Evolutionary conservation across 2,113 vertebrate genomes (phyloP).

Genomic region (Aegotheles bennettii): DNA sequence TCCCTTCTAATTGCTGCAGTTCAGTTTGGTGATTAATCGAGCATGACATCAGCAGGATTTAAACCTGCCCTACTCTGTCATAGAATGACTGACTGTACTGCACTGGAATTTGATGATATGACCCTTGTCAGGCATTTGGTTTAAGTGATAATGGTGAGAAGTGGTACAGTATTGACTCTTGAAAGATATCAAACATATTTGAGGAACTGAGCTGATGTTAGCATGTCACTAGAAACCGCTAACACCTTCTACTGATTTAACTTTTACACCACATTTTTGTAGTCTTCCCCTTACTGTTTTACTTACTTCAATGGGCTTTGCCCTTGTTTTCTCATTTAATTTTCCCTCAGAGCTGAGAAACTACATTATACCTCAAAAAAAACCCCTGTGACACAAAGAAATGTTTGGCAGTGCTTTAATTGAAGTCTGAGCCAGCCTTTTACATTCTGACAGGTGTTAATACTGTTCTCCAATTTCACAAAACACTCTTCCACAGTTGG

Average conservation of each 20-base stretch:
- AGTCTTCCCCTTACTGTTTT: not conserved
- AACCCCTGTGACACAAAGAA: not conserved
- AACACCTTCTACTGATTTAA: not conserved
- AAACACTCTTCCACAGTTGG: not conserved
- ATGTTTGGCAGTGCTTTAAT: not conserved
- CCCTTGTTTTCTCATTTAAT: not conserved
- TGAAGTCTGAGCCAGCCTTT: constrained; percentile 17
- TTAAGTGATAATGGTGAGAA: not conserved
- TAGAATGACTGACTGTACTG: not conserved
- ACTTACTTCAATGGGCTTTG: not conserved
- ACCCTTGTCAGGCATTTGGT: not conserved
- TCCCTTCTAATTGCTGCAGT: not conserved
- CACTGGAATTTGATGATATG: not conserved
- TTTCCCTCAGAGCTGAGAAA: not conserved
- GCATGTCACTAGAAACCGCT: not conserved
- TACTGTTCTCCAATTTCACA: not conserved
- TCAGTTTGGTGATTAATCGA: not conserved
- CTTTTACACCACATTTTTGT: not conserved
- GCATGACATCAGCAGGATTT: not conserved
- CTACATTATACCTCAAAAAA: not conserved
- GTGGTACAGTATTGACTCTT: not conserved
- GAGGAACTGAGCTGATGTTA: not conserved
- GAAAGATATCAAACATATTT: not conserved
- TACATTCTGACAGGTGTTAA: constrained; percentile 35
- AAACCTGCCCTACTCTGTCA: not conserved